phyloP scores from a whole-genome alignment of 2,113 vertebrate genomes.

The Eira barbara region DNA sequence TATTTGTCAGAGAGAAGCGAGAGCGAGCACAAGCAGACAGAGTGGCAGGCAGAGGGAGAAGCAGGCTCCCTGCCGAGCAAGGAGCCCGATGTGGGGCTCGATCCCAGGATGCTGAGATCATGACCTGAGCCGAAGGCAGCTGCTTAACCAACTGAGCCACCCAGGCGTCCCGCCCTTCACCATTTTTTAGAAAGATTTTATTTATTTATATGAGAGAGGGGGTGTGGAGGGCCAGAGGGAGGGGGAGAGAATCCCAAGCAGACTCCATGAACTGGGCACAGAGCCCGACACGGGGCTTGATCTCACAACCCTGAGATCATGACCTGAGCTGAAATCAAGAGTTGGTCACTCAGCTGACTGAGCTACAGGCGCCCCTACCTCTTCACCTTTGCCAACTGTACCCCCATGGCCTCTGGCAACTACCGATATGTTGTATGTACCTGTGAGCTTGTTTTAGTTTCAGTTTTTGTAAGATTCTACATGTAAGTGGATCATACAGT shows the following conservation, averaged over 20 bases:
- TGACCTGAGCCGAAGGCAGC: too few relatives aligned
- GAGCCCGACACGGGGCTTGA: neutral
- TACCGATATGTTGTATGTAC: neutral
- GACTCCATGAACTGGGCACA: neutral
- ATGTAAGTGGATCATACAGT: neutral
- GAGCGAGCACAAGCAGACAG: too few relatives aligned
- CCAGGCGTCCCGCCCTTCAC: too few relatives aligned
- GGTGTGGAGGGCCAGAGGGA: neutral
- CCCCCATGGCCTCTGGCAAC: neutral
- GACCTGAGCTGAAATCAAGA: neutral
- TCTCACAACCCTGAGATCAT: neutral
- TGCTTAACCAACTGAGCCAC: too few relatives aligned
- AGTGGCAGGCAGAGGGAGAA: too few relatives aligned
- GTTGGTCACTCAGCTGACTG: neutral
- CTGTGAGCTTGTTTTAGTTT: neutral
- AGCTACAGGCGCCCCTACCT: neutral
- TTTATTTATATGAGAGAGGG: neutral
- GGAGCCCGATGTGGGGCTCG: too few relatives aligned
- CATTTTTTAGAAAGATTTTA: neutral
- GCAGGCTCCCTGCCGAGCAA: too few relatives aligned
- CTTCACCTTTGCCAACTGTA: neutral
- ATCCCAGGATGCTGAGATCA: too few relatives aligned
- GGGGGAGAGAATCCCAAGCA: neutral
- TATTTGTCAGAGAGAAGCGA: too few relatives aligned
- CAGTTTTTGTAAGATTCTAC: neutral